Evolutionary conservation across 2,113 vertebrate species (phyloP).

Genomic region (Silurus meridionalis): DNA sequence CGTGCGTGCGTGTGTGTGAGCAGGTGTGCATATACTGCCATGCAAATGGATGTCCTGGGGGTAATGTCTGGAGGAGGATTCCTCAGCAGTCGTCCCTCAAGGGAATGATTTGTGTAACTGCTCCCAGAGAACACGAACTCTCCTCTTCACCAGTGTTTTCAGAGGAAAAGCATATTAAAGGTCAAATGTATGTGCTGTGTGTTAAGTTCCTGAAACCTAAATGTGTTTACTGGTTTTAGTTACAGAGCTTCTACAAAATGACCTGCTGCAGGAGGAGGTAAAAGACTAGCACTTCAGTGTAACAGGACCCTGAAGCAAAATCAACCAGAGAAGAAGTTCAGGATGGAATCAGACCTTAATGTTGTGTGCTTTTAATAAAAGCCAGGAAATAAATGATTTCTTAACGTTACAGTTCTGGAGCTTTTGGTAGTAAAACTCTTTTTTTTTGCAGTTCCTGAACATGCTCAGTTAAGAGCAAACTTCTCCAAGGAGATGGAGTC

Average conservation of each 20-base stretch:
- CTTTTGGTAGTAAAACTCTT: not conserved
- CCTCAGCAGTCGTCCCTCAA: conserved; percentile 27
- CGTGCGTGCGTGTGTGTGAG: not conserved
- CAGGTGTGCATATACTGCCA: not conserved
- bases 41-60: conserved; percentile 20
- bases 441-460: not conserved
- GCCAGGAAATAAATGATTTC: not conserved
- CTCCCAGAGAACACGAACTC: conserved; percentile 13
- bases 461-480: not conserved
- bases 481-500: not conserved
- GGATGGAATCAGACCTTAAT: not conserved
- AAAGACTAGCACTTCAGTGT: not conserved
- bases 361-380: not conserved
- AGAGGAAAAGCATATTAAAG: conserved; percentile 24
- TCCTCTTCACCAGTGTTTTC: not conserved
- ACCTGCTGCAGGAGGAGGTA: not conserved
- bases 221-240: not conserved
- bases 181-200: conserved; percentile 1
- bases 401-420: not conserved
- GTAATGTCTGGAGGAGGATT: conserved; percentile 17
- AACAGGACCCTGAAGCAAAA: not conserved
- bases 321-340: not conserved
- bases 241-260: not conserved
- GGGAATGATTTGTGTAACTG: conserved; percentile 38
- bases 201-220: not conserved